A percentile compares a stretch with the other conserved stretches of the same genome.
Evolutionary conservation across 1,140 invertebrate species (phyloP).

Genomic region (Diorhabda elongata): DNA sequence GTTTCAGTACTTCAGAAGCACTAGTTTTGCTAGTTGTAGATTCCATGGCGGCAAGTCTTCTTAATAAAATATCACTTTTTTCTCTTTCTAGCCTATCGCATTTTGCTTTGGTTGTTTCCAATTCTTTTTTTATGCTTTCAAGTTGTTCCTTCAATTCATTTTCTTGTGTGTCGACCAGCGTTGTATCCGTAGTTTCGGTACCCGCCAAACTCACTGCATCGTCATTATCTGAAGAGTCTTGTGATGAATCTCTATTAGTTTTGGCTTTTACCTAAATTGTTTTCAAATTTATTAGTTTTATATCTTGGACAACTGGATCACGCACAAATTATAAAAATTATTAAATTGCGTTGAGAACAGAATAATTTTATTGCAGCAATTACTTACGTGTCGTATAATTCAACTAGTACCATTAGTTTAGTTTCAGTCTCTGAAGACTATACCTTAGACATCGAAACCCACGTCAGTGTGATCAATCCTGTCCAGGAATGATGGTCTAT

Average conservation of each 20-base stretch:
- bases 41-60: conserved; percentile 71
- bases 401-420: too few species aligned
- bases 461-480: too few species aligned
- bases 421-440: too few species aligned
- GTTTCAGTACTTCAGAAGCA: conserved; percentile 63
- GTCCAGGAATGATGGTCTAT: too few species aligned
- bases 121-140: conserved; percentile 60
- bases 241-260: neutral
- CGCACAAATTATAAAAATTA: neutral
- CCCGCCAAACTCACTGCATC: conserved; percentile 50
- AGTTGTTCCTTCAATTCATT: conserved; percentile 59
- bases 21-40: conserved; percentile 66
- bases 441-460: too few species aligned
- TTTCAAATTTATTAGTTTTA: neutral
- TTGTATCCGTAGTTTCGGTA: conserved; percentile 56
- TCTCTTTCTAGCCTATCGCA: conserved; percentile 79
- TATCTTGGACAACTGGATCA: neutral
- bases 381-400: too few species aligned
- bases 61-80: conserved; percentile 78
- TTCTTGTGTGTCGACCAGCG: conserved; percentile 49
- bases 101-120: conserved; percentile 58
- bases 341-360: too few species aligned
- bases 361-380: too few species aligned
- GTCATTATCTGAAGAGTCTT: conserved; percentile 27
- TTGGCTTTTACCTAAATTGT: conserved; percentile 11